Conservation (phyloP, 1,140 invertebrate species). For the Nasonia longicornis region DNA sequence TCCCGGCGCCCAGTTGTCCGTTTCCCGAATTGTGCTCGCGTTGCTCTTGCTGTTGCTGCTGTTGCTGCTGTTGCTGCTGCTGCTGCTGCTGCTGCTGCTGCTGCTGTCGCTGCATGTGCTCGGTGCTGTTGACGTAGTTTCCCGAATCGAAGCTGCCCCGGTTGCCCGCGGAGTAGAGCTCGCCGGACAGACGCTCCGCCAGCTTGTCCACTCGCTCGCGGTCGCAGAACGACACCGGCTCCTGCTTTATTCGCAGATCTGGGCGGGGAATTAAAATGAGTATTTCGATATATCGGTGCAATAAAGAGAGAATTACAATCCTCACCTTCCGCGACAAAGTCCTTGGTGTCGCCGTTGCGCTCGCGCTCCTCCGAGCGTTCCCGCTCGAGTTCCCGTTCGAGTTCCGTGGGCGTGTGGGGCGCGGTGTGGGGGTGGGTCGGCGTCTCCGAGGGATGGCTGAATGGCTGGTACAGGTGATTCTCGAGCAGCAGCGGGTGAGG, state of each 20-base stretch:
- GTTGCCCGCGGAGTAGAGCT: conserved; percentile 58
- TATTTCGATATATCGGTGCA: not conserved
- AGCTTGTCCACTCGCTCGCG: conserved; percentile 68
- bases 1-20: conserved; percentile 56
- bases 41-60: not conserved
- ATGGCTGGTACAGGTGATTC: conserved; percentile 64
- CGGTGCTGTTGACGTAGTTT: conserved; percentile 57
- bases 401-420: conserved; percentile 65
- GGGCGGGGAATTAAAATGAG: not conserved
- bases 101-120: conserved; percentile 53
- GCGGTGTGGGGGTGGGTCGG: conserved; percentile 63
- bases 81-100: conserved; percentile 33
- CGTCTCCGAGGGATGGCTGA: conserved; percentile 60
- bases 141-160: conserved; percentile 59
- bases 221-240: conserved; percentile 67
- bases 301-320: not conserved
- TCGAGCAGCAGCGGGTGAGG: conserved; percentile 70
- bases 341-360: conserved; percentile 61
- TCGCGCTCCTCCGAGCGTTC: conserved; percentile 62
- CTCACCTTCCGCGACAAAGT: conserved; percentile 66
- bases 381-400: conserved; percentile 64
- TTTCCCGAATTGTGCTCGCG: conserved; percentile 31
- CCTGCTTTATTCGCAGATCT: conserved; percentile 77
- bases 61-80: conserved; percentile 40
- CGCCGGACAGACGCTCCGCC: conserved; percentile 66